A percentile compares a stretch with the other conserved stretches of the same genome.
phyloP scores from a whole-genome alignment of 2,113 vertebrate species.

The Brachyistius frenatus region DNA sequence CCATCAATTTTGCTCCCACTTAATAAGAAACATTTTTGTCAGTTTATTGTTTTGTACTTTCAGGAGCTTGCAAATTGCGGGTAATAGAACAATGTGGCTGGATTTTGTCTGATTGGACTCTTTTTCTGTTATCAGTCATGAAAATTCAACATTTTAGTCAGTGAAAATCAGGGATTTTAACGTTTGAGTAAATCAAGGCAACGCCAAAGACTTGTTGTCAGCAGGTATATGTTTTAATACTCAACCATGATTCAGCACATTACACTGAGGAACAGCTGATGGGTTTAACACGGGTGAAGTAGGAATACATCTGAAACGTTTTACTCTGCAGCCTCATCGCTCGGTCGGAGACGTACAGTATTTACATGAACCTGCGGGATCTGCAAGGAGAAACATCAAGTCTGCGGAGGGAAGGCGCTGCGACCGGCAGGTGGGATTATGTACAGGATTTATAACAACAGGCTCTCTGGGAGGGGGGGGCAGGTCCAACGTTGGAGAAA shows the following conservation, averaged over 20 bases:
- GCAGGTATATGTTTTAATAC: slow-evolving; percentile 73
- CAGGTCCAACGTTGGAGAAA: neutral
- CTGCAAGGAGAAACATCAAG: slow-evolving; percentile 41
- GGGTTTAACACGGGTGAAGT: slow-evolving; percentile 42
- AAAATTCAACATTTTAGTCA: too few relatives aligned
- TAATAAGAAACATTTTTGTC: too few relatives aligned
- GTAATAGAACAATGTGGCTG: too few relatives aligned
- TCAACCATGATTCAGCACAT: slow-evolving; percentile 73
- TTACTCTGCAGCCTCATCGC: neutral
- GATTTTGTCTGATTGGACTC: too few relatives aligned
- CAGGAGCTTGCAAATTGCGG: too few relatives aligned
- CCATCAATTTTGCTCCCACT: too few relatives aligned
- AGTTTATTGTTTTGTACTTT: too few relatives aligned
- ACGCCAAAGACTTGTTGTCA: slow-evolving; percentile 39
- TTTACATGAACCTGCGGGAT: slow-evolving; percentile 60
- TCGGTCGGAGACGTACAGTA: slow-evolving; percentile 35
- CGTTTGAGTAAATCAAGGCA: too few relatives aligned
- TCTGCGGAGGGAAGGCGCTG: neutral
- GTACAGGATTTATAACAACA: slow-evolving; percentile 63
- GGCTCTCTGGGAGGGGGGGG: slow-evolving; percentile 16
- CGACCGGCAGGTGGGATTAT: slow-evolving; percentile 28
- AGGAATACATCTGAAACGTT: slow-evolving; percentile 19
- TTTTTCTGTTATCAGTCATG: too few relatives aligned
- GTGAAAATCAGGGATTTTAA: too few relatives aligned
- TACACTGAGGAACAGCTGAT: slow-evolving; percentile 62